These are phyloP conservation scores for Pristionchus japonicus DNA, from an alignment of 2,888 invertebrate genomes.

Conservation along the genomic window DNA sequence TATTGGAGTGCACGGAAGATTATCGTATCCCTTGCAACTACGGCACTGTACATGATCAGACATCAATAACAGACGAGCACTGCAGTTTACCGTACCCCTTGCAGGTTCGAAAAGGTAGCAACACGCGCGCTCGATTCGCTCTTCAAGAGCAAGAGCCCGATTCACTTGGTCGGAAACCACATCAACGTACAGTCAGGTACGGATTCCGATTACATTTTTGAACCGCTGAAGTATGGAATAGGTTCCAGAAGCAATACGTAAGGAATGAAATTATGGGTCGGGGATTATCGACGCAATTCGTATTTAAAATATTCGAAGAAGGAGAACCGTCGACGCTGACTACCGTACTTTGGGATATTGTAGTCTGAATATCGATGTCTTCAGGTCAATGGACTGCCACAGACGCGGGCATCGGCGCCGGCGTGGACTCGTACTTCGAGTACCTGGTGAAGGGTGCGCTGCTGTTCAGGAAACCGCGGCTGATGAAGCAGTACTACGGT, in stretches of 20 bases:
- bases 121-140: slow-evolving; percentile 88
- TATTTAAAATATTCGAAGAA: no score
- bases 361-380: neutral
- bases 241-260: no score
- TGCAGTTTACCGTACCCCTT: neutral
- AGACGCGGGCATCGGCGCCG: slow-evolving; percentile 91
- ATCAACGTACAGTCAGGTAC: slow-evolving; percentile 89
- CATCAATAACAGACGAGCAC: no score
- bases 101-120: slow-evolving; percentile 87
- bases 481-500: slow-evolving; percentile 91
- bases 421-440: slow-evolving; percentile 89
- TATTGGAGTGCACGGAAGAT: neutral
- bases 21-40: no score
- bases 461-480: slow-evolving; percentile 88
- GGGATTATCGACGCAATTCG: no score
- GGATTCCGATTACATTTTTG: no score
- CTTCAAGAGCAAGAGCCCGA: slow-evolving; percentile 87
- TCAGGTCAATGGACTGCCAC: slow-evolving; percentile 88
- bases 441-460: slow-evolving; percentile 96
- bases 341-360: neutral
- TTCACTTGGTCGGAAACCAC: slow-evolving; percentile 88
- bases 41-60: no score
- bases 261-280: no score
- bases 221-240: no score
- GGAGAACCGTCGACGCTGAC: no score